phyloP scores from a whole-genome alignment of 1,140 invertebrate genomes.

The Nasonia longicornis region DNA sequence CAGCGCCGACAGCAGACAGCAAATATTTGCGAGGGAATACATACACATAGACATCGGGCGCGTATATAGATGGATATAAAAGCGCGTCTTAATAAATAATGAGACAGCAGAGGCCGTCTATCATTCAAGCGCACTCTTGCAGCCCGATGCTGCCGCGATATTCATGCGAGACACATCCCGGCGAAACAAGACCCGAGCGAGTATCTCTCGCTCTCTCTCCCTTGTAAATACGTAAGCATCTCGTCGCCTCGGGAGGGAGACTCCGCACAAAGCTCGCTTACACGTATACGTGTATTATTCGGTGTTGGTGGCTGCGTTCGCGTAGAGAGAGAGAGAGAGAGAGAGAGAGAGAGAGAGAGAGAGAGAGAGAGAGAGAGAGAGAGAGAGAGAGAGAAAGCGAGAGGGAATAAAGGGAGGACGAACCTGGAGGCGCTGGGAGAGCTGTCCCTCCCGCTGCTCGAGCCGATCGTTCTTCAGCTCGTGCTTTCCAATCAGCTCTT shows the following conservation, averaged over 20 bases:
- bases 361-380: background rate
- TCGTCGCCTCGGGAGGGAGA: background rate
- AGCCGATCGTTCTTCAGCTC: conserved; percentile 73
- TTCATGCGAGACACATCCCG: no score
- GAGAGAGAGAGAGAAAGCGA: no score
- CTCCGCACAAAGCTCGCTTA: no score
- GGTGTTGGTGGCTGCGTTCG: no score
- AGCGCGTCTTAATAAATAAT: background rate
- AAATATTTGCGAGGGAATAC: background rate
- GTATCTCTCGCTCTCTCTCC: background rate
- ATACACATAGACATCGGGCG: no score
- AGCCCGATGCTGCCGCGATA: no score
- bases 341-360: no score
- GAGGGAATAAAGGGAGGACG: background rate
- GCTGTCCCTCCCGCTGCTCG: conserved; percentile 71
- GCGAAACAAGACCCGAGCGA: background rate
- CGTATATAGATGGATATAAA: background rate
- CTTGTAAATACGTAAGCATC: background rate
- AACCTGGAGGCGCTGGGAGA: conserved; percentile 66
- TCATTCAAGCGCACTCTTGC: background rate
- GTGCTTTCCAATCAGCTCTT: conserved; percentile 68
- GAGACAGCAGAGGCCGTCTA: background rate
- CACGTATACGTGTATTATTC: no score
- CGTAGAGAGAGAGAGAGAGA: no score
- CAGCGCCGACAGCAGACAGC: background rate